These are phyloP conservation scores for Apostichopus japonicus DNA, from an alignment of 35 echinoderm and acorn worm genomes.

Conservation along the genomic window DNA sequence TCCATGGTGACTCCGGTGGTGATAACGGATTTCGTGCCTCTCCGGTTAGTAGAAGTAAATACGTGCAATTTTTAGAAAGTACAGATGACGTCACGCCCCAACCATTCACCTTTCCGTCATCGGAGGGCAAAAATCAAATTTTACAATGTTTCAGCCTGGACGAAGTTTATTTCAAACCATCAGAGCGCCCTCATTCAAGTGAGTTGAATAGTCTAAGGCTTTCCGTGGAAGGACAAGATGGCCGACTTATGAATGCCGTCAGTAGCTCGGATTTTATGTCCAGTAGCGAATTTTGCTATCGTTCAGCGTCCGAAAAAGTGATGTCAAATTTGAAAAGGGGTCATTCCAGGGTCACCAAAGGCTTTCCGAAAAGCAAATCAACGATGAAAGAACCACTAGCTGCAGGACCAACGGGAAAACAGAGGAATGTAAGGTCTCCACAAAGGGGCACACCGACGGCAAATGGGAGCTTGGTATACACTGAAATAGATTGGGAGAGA, in stretches of 20 bases:
- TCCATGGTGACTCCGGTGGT: background rate
- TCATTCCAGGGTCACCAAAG: background rate
- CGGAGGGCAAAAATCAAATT: background rate
- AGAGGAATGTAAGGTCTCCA: background rate
- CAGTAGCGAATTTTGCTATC: constrained; percentile 18
- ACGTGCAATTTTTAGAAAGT: background rate
- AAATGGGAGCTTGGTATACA: background rate
- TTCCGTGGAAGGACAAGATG: background rate
- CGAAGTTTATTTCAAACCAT: background rate
- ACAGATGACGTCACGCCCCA: background rate
- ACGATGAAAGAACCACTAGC: background rate
- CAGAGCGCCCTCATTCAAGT: background rate
- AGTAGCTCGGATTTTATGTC: background rate
- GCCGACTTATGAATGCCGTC: background rate
- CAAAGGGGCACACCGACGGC: too few species aligned
- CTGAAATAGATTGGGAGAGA: constrained; percentile 8
- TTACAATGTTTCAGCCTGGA: background rate
- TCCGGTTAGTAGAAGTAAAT: background rate
- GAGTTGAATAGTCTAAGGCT: background rate
- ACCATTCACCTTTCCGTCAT: background rate
- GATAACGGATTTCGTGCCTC: background rate
- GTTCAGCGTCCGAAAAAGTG: background rate
- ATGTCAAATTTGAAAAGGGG: background rate
- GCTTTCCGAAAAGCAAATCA: constrained; percentile 9
- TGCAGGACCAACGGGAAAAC: background rate